Evolutionary conservation across 2,113 vertebrate species (phyloP).

Genomic region (Smithornis capensis): DNA sequence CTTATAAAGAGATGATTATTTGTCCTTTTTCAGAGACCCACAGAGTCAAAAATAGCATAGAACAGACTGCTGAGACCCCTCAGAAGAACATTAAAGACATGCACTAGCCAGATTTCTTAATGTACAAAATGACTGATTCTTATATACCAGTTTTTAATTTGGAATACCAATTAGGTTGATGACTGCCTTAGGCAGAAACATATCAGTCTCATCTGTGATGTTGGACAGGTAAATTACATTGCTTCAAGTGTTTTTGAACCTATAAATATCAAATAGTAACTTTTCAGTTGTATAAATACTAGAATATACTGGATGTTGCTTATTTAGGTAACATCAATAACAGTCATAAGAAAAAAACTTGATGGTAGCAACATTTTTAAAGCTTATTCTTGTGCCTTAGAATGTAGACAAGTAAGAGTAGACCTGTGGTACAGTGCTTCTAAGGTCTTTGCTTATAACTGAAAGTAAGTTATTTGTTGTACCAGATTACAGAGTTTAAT

Average conservation of each 20-base stretch:
- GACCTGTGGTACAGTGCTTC: not conserved
- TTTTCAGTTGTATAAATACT: not conserved
- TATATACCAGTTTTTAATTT: not conserved
- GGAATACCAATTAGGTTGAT: not conserved
- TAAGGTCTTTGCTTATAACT: not conserved
- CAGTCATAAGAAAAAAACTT: not conserved
- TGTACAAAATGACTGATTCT: not conserved
- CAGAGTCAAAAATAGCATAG: not conserved
- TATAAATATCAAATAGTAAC: not conserved
- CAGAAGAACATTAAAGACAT: not conserved
- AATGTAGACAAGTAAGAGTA: not conserved
- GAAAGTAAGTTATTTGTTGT: conserved; percentile 23
- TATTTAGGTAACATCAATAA: not conserved
- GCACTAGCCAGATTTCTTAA: not conserved
- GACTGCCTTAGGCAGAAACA: not conserved
- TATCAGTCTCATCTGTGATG: not conserved
- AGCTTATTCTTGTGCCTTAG: not conserved
- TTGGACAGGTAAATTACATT: not conserved
- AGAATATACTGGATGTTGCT: not conserved
- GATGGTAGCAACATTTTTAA: not conserved
- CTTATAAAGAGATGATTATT: not conserved
- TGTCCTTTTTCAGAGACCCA: not conserved
- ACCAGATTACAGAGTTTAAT: conserved; percentile 17
- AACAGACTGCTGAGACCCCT: not conserved
- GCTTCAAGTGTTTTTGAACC: not conserved